Base-by-base conservation (phyloP, 2,113 vertebrate genomes). In the Bubalus kerabau region DNA sequence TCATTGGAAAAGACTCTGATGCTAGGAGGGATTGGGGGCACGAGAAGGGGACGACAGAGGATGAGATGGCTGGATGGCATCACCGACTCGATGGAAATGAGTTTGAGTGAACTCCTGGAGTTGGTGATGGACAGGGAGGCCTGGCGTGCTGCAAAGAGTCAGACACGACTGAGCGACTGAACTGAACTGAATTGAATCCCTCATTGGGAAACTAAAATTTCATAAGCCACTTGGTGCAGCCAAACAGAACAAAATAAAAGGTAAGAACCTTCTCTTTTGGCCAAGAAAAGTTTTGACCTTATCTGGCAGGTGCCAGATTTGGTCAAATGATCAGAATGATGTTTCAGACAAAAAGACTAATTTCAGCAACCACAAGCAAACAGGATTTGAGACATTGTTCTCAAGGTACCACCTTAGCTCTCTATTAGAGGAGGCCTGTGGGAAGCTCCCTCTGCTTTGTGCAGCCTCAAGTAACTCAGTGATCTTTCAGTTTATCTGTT, bases 291-390 rank as follows among this genome's bases (percentile, higher is more conserved):
- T 64, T 90, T 32, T 62, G 23, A 36, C 52, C 91, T 91, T 81
- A 84, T 36, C 78, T 90, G 30, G 80, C 26, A 84, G 71, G 74
- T 57, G 24, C 7, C 56, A 84, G 84, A 88, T 59, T 91, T 43
- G 26, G 40, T 59, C 59, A 83, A 83, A 82, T 36, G 50, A 85
- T 57, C 78, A 74, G 21, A 92, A 86, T 17, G 91, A 80, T 90
- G 78, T 56, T 88, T 74, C 21, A 74, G 32, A 78, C 95, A 90
- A 57, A 89, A 95, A 92, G 74, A 57, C 23, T 91, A 74, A 52
- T 78, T 88, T 80, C 46, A 80, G 83, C 40, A 82, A 43, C 87
- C 36, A 76, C 28, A 81, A 80, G 60, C 52, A 74, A 86, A 87
- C 67, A 90, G 19, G 54, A 32, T 36, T 87, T 90, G 80, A 96